Evolutionary conservation across 2,113 vertebrate genomes (phyloP).

Genomic region (Nycticryphes semicollaris): DNA sequence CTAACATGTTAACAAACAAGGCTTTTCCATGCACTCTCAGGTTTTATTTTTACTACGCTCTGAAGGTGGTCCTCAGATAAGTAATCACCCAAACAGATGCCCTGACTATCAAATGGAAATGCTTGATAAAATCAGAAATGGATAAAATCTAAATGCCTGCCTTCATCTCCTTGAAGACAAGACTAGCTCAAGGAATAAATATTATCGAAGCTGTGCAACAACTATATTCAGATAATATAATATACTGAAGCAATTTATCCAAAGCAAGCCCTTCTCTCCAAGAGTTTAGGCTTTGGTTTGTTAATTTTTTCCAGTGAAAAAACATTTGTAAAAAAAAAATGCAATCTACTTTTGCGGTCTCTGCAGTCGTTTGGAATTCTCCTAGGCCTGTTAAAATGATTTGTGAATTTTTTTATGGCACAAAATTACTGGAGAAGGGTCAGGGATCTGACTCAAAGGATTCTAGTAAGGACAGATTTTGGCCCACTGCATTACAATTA

Average conservation of each 20-base stretch:
- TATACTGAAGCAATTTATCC: neutral
- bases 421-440: neutral
- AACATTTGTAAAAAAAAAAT: neutral
- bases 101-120: neutral
- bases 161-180: neutral
- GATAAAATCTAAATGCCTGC: neutral
- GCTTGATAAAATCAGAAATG: neutral
- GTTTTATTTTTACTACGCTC: neutral
- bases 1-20: rapidly evolving
- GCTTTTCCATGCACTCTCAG: neutral
- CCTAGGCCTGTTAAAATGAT: neutral
- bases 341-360: neutral
- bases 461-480: neutral
- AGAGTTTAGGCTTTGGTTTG: neutral
- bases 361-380: neutral
- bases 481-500: rapidly evolving
- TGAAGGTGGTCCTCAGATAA: neutral
- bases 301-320: neutral
- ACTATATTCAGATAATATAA: neutral
- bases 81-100: neutral
- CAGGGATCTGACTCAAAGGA: neutral
- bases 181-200: neutral
- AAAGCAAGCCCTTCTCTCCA: neutral
- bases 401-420: neutral
- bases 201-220: neutral